Evolutionary conservation across 2,113 vertebrate genomes (phyloP).

Genomic region (Siniperca knerii): DNA sequence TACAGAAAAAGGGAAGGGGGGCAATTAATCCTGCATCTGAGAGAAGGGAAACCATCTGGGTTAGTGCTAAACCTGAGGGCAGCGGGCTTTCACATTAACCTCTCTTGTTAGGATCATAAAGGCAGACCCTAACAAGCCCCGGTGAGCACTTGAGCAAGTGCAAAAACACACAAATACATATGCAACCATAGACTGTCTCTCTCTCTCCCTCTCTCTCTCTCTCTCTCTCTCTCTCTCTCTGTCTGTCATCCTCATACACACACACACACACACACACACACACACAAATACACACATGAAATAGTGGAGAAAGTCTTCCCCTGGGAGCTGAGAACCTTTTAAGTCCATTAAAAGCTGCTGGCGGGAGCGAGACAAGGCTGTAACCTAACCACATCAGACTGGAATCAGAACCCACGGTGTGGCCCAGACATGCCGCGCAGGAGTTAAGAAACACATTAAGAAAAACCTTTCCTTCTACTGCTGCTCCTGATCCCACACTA

Average conservation of each 20-base stretch:
- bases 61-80: slow-evolving; percentile 75
- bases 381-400: slow-evolving; percentile 76
- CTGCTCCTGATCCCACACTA: slow-evolving; percentile 53
- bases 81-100: slow-evolving; percentile 77
- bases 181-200: slow-evolving; percentile 30
- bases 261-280: slow-evolving; percentile 18
- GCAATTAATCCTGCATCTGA: slow-evolving; percentile 69
- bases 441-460: slow-evolving; percentile 69
- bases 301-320: slow-evolving; percentile 63
- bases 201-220: slow-evolving; percentile 17
- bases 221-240: slow-evolving; percentile 19
- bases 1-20: slow-evolving; percentile 22
- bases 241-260: slow-evolving; percentile 41
- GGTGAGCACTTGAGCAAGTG: slow-evolving; percentile 72
- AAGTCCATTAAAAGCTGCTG: slow-evolving; percentile 78
- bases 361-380: slow-evolving; percentile 63
- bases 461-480: slow-evolving; percentile 65
- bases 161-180: slow-evolving; percentile 54
- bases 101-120: slow-evolving; percentile 78
- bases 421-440: slow-evolving; percentile 59
- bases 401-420: slow-evolving; percentile 71
- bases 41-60: slow-evolving; percentile 77
- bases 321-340: slow-evolving; percentile 75
- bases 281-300: slow-evolving; percentile 52
- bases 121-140: slow-evolving; percentile 73